These are phyloP conservation scores for Cotesia congregata DNA, from an alignment of 2,888 invertebrate species.

Conservation along the genomic window DNA sequence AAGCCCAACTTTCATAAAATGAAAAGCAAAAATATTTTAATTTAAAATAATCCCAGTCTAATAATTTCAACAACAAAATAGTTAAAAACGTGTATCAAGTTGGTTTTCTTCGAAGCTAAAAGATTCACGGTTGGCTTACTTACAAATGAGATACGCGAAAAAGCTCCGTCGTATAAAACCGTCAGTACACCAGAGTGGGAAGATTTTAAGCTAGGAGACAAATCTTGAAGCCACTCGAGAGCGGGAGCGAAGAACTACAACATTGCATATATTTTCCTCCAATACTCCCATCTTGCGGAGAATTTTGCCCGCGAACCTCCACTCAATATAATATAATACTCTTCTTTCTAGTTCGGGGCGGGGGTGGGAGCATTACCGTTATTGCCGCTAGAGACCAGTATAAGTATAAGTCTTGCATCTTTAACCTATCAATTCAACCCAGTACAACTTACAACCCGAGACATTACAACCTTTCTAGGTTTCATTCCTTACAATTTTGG, in stretches of 20 bases:
- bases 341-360: not conserved
- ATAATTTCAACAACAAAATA: not conserved
- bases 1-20: too few species aligned
- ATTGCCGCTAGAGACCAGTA: conserved; percentile 24
- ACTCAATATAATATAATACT: too few species aligned
- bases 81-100: not conserved
- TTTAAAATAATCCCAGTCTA: not conserved
- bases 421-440: conserved; percentile 35
- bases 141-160: conserved; percentile 36
- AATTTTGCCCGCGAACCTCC: not conserved
- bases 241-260: conserved; percentile 1
- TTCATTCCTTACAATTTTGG: conserved; percentile 6
- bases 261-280: not conserved
- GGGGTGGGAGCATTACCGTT: conserved; percentile 26
- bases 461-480: not conserved
- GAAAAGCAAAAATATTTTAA: not conserved
- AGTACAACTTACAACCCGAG: conserved; percentile 1
- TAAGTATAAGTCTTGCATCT: conserved; percentile 37
- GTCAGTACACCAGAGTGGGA: conserved; percentile 3
- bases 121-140: conserved; percentile 35
- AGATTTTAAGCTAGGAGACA: conserved; percentile 25
- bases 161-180: conserved; percentile 11
- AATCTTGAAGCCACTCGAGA: conserved; percentile 14
- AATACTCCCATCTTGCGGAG: not conserved
- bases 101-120: not conserved